Evolutionary conservation across 2,113 vertebrate species (phyloP).

Genomic region (Oreochromis niloticus): DNA sequence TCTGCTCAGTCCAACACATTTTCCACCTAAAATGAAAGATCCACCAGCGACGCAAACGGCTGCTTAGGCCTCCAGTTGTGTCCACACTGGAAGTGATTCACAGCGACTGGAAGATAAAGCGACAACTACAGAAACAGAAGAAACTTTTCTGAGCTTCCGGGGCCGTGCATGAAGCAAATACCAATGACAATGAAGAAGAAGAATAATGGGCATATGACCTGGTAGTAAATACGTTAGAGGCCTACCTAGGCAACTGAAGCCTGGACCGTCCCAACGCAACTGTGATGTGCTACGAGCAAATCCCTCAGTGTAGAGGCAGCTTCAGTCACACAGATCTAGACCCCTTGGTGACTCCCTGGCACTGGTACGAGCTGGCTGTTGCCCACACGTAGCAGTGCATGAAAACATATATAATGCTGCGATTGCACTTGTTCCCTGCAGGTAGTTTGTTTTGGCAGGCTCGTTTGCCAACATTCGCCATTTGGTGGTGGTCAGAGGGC

Average conservation of each 20-base stretch:
- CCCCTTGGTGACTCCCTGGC: background rate
- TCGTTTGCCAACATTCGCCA: background rate
- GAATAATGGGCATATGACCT: rapidly evolving
- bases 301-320: background rate
- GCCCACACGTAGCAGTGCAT: background rate
- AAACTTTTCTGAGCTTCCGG: background rate
- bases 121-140: background rate
- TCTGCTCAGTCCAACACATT: background rate
- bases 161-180: rapidly evolving
- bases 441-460: background rate
- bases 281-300: background rate
- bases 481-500: no score
- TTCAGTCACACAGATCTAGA: background rate
- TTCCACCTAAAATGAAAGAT: background rate
- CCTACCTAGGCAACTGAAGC: background rate
- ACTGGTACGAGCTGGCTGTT: background rate
- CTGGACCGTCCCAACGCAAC: rapidly evolving
- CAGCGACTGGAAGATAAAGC: background rate
- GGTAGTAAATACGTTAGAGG: background rate
- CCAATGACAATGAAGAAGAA: rapidly evolving
- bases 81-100: background rate
- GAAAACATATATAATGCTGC: rapidly evolving
- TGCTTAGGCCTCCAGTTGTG: background rate
- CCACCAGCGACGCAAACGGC: background rate
- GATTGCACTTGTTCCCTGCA: background rate